Base-by-base conservation (phyloP, 2,888 invertebrate species). In the Cybosia mesomella region DNA sequence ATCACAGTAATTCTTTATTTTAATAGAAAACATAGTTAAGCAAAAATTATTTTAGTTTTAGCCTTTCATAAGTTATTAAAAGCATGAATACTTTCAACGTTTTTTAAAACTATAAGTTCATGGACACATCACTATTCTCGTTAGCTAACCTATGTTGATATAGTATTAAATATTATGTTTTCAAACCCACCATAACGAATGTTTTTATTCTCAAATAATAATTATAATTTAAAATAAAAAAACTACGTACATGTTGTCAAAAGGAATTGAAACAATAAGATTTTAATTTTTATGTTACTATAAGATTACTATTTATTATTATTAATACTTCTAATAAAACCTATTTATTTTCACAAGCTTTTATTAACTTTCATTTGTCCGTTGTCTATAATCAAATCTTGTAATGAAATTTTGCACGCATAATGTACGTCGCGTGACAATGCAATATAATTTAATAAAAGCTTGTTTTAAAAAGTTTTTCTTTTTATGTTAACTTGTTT, bases 1-100 rank as follows among this genome's bases (percentile, higher is more conserved):
- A 54, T 34, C 34, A 28, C 64, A 64, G 43, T 28, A 15, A 28
- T n/a, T 22, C 36, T 28, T n/a, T 59, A 22, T 24, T 59, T 65
- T n/a, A 43, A 43, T 43, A 43, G 43, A 18, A 7, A 43, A 18
- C 18, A 43, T 43, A 43, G 43, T 7, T 18, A 43, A 43, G 43
- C 43, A 18, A 43, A 39, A 15, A 3, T 4, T 39, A 3, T 18
- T 43, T 43, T 43, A 43, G 15, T 43, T 43, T 43, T 43, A 43
- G 7, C 43, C n/a, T 49, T 49, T n/a, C 49, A 49, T 49, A 49
- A 49, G 1, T 49, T 49, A 9, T 18, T 4, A 39, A 0, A 39
- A 11, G 2, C 39, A 36, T 36, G 3, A 36, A 36, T 36, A 13
- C 36, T 34, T 36, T 13, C 39, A 15, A 39, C n/a, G n/a, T 15